These are phyloP conservation scores for Cheirogaleus major DNA, from an alignment of 2,797 vertebrate genomes.

Conservation along the genomic window DNA sequence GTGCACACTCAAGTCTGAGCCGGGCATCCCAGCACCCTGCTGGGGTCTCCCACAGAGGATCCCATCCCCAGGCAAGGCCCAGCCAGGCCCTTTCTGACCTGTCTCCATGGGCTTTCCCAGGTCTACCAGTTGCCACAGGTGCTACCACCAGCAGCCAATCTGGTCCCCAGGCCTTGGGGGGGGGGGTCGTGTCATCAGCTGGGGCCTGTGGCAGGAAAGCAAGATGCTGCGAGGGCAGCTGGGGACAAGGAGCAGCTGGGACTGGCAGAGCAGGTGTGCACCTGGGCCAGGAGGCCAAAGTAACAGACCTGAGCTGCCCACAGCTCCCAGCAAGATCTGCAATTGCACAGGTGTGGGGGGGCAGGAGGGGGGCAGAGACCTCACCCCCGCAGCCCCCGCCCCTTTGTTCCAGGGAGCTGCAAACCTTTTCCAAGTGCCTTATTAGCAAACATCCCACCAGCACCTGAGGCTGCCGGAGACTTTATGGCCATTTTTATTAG, in stretches of 20 bases:
- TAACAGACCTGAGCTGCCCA: background rate
- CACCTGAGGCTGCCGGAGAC: background rate
- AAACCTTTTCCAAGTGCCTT: background rate
- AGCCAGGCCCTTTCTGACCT: background rate
- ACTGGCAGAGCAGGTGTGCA: background rate
- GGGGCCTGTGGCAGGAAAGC: background rate
- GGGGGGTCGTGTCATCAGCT: background rate
- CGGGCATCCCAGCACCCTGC: rapidly evolving
- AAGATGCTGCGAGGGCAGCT: rapidly evolving
- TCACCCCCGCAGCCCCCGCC: rapidly evolving
- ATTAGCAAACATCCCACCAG: background rate
- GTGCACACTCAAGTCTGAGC: background rate
- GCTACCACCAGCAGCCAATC: background rate
- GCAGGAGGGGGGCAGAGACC: background rate
- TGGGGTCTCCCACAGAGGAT: background rate
- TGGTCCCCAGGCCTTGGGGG: background rate
- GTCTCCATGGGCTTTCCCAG: background rate
- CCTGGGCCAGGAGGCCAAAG: background rate
- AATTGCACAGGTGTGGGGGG: background rate
- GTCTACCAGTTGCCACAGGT: background rate
- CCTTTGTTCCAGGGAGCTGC: background rate
- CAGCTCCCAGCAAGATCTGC: background rate
- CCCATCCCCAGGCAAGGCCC: background rate
- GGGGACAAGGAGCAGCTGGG: rapidly evolving
- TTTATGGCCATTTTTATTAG: background rate